Evolutionary conservation across 2,888 invertebrate species (phyloP).

Genomic region (Hirtodrosophila trivittata): DNA sequence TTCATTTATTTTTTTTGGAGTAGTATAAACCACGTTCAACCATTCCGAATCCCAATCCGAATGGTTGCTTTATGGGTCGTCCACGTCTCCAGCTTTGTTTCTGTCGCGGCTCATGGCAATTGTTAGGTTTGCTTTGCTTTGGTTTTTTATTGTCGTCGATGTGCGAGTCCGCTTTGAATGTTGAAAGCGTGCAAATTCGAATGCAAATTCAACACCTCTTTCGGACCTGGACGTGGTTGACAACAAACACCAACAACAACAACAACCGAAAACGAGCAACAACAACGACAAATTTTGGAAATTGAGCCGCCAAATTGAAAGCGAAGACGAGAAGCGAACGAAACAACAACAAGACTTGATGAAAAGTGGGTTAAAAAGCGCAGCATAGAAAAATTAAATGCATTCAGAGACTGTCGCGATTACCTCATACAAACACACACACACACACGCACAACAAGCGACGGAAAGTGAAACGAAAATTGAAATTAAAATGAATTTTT

Average conservation of each 20-base stretch:
- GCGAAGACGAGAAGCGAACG: slow-evolving; percentile 68
- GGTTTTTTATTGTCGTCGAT: slow-evolving; percentile 60
- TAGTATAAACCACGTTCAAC: background rate
- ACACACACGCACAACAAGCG: slow-evolving; percentile 35
- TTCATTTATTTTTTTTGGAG: background rate
- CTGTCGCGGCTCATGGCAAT: slow-evolving; percentile 67
- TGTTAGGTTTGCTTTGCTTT: slow-evolving; percentile 39
- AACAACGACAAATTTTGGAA: slow-evolving; percentile 49
- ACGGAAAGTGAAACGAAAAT: slow-evolving; percentile 68
- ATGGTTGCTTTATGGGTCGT: slow-evolving; percentile 8
- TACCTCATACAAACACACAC: slow-evolving; percentile 53
- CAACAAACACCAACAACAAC: slow-evolving; percentile 28
- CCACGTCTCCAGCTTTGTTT: slow-evolving; percentile 2
- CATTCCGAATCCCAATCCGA: background rate
- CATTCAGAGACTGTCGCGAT: slow-evolving; percentile 39
- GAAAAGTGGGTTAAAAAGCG: slow-evolving; percentile 70
- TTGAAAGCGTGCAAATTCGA: slow-evolving; percentile 77
- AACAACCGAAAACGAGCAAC: slow-evolving; percentile 10
- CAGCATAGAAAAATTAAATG: slow-evolving; percentile 66
- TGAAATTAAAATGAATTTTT: slow-evolving; percentile 1
- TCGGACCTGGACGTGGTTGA: slow-evolving; percentile 38
- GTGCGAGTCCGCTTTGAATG: slow-evolving; percentile 62
- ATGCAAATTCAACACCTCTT: slow-evolving; percentile 76
- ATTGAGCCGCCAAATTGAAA: slow-evolving; percentile 71
- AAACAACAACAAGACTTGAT: slow-evolving; percentile 26